Base-by-base conservation (phyloP, 2,797 vertebrate genomes). In the Poecilia wingei region DNA sequence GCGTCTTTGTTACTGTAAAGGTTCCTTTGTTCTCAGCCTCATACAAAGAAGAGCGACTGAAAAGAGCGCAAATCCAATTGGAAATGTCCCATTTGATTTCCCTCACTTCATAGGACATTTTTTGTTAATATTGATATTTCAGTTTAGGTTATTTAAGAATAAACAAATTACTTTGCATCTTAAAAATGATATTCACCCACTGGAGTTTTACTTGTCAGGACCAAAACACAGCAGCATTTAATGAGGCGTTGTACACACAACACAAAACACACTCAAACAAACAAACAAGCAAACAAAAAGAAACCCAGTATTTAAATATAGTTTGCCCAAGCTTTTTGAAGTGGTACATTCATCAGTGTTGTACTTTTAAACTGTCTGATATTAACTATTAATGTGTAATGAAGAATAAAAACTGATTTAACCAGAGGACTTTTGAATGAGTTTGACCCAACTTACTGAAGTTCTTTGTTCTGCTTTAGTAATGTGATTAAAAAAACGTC, bases 1-100 rank as follows among this genome's bases (percentile, higher is more conserved):
- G 68, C 88, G 80, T 94, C 95, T 95, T 96, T 96, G 95, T 95
- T 96, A 93, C 91, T 85, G 91, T 89, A 90, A 88, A 90, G 86
- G 78, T 84, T 94, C 93, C 95, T 96, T 97, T 96, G 96, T 96
- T 95, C 94, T 90, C 94, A 73, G 39, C 82, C 22, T 75, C 90
- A 86, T 86, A 92, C 92, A 91, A 90, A 92, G 92, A 91, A 91
- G 86, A 87, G 31, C 87, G 80, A 72, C 79, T 88, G 85, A 92
- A 89, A 91, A 70, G 57, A 88, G 82, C 87, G 78, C 86, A 87
- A 87, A 90, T 91, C 75, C 87, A 78, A 39, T 76, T 73, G 80
- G 77, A 88, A 89, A 82, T 70, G 76, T 86, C 75, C 89, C 90
- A 78, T 73, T 79, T 79, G 33, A 68, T 68, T 28, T 53, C 33